These are phyloP conservation scores for Solea senegalensis DNA, from an alignment of 2,113 vertebrate genomes.

Conservation along the genomic window DNA sequence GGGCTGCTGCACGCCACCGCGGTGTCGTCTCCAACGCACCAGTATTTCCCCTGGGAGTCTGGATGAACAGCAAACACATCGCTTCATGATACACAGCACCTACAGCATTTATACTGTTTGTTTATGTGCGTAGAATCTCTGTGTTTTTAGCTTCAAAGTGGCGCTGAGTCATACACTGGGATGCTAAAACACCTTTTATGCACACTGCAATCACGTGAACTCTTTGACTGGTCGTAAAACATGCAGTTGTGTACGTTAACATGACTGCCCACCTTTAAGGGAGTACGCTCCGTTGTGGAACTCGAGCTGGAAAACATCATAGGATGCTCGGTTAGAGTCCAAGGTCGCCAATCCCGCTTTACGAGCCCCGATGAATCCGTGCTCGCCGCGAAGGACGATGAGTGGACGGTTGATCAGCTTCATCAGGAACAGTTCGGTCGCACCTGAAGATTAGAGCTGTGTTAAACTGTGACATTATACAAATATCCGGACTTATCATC, in stretches of 20 bases:
- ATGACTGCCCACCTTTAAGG: slow-evolving; percentile 84
- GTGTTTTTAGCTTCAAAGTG: no score
- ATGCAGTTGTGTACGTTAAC: no score
- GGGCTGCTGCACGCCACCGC: slow-evolving; percentile 89
- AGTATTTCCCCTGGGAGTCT: slow-evolving; percentile 95
- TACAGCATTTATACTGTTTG: neutral
- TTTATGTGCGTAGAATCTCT: no score
- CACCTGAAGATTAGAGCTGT: slow-evolving; percentile 73
- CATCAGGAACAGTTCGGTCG: slow-evolving; percentile 92
- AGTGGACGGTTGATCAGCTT: slow-evolving; percentile 97
- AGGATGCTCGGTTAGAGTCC: slow-evolving; percentile 94
- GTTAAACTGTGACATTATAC: neutral
- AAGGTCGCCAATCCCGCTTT: slow-evolving; percentile 89
- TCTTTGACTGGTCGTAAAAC: no score
- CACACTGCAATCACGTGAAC: no score
- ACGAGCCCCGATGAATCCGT: slow-evolving; percentile 97
- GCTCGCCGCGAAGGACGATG: slow-evolving; percentile 93
- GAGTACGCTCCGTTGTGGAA: slow-evolving; percentile 91
- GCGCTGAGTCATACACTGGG: no score
- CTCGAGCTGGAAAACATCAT: slow-evolving; percentile 94
- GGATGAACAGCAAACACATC: slow-evolving; percentile 25
- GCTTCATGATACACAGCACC: neutral
- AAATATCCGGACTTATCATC: neutral
- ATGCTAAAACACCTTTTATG: no score
- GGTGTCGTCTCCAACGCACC: slow-evolving; percentile 88